Conservation (phyloP, 1,140 invertebrate genomes). For the Latrodectus geometricus region DNA sequence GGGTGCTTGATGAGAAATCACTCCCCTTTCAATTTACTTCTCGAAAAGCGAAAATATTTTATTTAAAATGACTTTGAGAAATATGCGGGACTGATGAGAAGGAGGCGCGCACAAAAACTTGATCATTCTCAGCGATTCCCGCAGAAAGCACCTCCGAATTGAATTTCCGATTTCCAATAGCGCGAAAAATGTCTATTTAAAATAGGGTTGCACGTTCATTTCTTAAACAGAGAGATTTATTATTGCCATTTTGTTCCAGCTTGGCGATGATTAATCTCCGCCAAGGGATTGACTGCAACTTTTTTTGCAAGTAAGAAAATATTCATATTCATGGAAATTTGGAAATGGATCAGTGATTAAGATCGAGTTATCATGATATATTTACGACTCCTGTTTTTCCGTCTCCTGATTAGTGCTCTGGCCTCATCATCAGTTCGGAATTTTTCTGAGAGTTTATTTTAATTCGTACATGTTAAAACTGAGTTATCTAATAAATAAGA, state of each 20-base stretch:
- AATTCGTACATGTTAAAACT: no score
- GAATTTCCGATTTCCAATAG: constrained; percentile 55
- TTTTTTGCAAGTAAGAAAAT: no score
- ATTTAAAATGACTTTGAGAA: background rate
- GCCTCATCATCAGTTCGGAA: no score
- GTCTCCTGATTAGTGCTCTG: no score
- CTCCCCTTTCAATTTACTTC: background rate
- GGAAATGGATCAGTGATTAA: no score
- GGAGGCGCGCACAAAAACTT: constrained; percentile 31
- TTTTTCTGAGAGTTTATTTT: no score
- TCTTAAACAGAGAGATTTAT: constrained; percentile 4
- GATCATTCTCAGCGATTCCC: constrained; percentile 25
- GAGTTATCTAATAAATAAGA: no score
- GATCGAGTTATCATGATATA: no score
- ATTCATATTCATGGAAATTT: no score
- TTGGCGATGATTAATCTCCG: background rate
- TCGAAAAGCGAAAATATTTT: background rate
- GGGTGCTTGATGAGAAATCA: background rate
- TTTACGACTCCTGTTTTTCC: no score
- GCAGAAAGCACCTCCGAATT: constrained; percentile 32
- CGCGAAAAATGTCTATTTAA: constrained; percentile 58
- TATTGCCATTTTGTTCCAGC: background rate
- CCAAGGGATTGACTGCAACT: background rate
- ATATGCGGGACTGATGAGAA: background rate
- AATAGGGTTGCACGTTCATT: constrained; percentile 25